Percentiles rank a stretch among this genome's conserved stretches.
phyloP scores from a whole-genome alignment of 2,797 vertebrate species.

The Crenuchus spilurus region DNA sequence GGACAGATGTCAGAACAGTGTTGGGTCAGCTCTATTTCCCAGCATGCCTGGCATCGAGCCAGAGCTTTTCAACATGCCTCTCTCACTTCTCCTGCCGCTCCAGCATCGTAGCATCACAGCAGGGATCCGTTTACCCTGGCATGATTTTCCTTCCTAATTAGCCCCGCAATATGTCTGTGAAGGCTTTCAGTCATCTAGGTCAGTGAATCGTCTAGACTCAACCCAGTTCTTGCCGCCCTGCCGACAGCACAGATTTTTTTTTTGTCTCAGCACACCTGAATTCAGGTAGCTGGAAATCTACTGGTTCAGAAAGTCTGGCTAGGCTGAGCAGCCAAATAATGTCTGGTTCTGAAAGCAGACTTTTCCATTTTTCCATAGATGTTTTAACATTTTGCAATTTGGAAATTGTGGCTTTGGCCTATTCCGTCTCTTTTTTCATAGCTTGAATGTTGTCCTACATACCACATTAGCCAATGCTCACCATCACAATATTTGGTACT shows the following conservation, averaged over 20 bases:
- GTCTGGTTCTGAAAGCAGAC: too few relatives aligned
- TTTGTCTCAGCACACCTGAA: neutral
- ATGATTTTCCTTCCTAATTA: neutral
- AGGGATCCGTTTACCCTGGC: neutral
- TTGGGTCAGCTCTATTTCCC: conserved; percentile 12
- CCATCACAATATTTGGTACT: too few relatives aligned
- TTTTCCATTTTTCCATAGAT: too few relatives aligned
- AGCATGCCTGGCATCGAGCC: conserved; percentile 20
- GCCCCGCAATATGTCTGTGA: neutral
- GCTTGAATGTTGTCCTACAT: too few relatives aligned
- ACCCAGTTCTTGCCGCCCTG: neutral
- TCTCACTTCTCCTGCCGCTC: neutral
- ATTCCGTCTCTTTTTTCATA: too few relatives aligned
- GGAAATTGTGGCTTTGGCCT: too few relatives aligned
- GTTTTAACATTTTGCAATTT: too few relatives aligned
- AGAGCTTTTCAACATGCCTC: conserved; percentile 17
- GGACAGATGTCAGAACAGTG: conserved; percentile 46
- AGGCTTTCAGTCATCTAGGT: neutral
- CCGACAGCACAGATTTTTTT: neutral
- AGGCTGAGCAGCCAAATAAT: too few relatives aligned
- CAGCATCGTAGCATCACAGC: neutral
- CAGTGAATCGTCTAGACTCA: neutral
- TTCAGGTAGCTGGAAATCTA: neutral
- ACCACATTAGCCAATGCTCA: too few relatives aligned
- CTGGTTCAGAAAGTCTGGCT: neutral